Conservation (phyloP, 2,113 vertebrate genomes). For the Orcinus orca region DNA sequence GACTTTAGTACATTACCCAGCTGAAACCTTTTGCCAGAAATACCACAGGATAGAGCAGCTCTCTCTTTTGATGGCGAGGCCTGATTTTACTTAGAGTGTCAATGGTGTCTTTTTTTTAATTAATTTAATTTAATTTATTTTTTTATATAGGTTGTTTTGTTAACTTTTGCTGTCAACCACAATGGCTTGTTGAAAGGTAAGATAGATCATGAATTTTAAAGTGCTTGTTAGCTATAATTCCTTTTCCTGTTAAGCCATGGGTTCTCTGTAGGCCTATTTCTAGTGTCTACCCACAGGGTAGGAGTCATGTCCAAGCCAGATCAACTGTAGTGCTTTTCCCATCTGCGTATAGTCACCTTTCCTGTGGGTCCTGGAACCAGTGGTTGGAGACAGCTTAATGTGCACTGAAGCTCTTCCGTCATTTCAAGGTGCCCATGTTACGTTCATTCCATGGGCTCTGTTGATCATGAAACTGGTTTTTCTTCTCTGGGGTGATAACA, state of each 20-base stretch:
- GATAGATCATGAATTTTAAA: background rate
- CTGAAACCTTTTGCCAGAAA: background rate
- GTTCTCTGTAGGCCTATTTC: background rate
- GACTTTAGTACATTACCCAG: background rate
- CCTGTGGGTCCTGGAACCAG: background rate
- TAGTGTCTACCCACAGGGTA: background rate
- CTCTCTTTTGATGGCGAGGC: no score
- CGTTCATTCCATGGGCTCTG: background rate
- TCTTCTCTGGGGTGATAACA: background rate
- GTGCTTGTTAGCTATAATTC: background rate
- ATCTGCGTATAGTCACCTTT: background rate
- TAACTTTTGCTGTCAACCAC: background rate
- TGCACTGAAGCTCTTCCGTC: background rate
- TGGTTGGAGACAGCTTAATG: background rate
- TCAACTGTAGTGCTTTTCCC: background rate
- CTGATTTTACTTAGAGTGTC: no score
- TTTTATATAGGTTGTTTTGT: no score
- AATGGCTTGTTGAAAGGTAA: background rate
- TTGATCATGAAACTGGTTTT: background rate
- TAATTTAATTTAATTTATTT: no score
- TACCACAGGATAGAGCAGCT: background rate
- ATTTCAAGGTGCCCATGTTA: background rate
- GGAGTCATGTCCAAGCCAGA: background rate
- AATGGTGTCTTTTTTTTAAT: no score
- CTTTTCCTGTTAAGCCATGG: background rate